Percentiles rank a stretch among this genome's conserved stretches.
These are phyloP conservation scores for Augochlorella aurata DNA, from an alignment of 2,888 invertebrate genomes.

Conservation along the genomic window DNA sequence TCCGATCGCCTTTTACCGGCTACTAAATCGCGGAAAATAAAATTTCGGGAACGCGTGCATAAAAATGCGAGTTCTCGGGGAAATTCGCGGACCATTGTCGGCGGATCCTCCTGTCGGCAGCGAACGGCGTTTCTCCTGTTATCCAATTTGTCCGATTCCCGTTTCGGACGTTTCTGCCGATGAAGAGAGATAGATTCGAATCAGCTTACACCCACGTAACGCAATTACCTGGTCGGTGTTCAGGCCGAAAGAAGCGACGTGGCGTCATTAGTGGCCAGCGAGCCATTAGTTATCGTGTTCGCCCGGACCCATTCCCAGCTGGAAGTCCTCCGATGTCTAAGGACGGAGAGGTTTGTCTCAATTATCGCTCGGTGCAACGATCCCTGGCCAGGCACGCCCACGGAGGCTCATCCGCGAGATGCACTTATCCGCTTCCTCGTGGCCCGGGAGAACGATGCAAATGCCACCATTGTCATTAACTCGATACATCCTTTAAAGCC, in stretches of 20 bases:
- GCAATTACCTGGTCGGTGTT: slow-evolving; percentile 39
- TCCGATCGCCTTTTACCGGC: too few relatives aligned
- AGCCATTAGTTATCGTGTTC: slow-evolving; percentile 58
- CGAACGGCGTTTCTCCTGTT: not conserved
- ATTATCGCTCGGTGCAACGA: slow-evolving; percentile 66
- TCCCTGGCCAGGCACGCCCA: slow-evolving; percentile 61
- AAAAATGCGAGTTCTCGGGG: not conserved
- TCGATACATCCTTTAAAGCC: slow-evolving; percentile 71
- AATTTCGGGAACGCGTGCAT: too few relatives aligned
- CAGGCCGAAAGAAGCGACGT: slow-evolving; percentile 31
- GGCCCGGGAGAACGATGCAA: slow-evolving; percentile 63
- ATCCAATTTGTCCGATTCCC: not conserved
- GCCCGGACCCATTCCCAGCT: slow-evolving; percentile 53
- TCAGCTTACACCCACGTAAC: slow-evolving; percentile 36
- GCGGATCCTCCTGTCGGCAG: not conserved
- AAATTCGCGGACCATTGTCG: not conserved
- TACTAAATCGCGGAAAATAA: too few relatives aligned
- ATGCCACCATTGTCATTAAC: slow-evolving; percentile 71
- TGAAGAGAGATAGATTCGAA: slow-evolving; percentile 14
- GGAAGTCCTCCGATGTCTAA: slow-evolving; percentile 55
- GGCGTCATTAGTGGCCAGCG: slow-evolving; percentile 46
- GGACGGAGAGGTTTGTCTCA: slow-evolving; percentile 66
- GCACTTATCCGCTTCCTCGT: slow-evolving; percentile 69
- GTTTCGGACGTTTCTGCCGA: not conserved
- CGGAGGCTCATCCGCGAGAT: slow-evolving; percentile 57